Evolutionary conservation across 2,113 vertebrate species (phyloP).

Genomic region (Solea solea): DNA sequence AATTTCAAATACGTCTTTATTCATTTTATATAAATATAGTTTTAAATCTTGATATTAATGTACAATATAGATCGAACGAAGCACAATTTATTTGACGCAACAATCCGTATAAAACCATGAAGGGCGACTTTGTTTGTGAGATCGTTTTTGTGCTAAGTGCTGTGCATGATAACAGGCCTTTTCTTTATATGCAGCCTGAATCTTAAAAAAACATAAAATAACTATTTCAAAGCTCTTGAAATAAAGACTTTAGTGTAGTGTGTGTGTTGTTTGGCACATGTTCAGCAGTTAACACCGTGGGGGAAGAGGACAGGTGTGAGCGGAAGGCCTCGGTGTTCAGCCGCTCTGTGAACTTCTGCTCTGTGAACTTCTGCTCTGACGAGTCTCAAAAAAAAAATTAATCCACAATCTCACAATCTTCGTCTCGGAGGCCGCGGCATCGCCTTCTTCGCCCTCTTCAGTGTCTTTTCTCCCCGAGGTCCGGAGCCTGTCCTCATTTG

Average conservation of each 20-base stretch:
- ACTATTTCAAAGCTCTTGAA: conserved; percentile 12
- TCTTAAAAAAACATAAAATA: conserved; percentile 32
- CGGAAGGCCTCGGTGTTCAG: conserved; percentile 8
- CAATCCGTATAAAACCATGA: conserved; percentile 21
- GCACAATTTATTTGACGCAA: conserved; percentile 7
- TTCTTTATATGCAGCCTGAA: conserved; percentile 16
- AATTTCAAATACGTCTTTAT: conserved; percentile 32
- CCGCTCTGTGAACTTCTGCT: conserved; percentile 8
- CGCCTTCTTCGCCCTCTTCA: neutral
- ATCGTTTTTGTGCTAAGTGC: conserved; percentile 29
- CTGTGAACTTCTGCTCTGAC: conserved; percentile 14
- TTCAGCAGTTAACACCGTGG: conserved; percentile 10
- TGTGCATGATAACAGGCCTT: conserved; percentile 13
- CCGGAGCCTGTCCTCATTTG: conserved; percentile 74
- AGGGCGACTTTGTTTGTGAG: neutral
- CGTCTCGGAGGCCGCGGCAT: conserved; percentile 15
- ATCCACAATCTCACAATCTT: conserved; percentile 23
- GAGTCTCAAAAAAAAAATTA: conserved; percentile 9
- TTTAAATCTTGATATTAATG: neutral
- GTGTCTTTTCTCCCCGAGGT: neutral
- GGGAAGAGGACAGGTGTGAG: conserved; percentile 17
- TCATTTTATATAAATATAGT: conserved; percentile 45
- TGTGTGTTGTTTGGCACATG: conserved; percentile 32
- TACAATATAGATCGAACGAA: conserved; percentile 33
- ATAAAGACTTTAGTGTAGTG: conserved; percentile 8